Evolutionary conservation across 2,888 invertebrate species (phyloP).

Genomic region (Philonicus albiceps): DNA sequence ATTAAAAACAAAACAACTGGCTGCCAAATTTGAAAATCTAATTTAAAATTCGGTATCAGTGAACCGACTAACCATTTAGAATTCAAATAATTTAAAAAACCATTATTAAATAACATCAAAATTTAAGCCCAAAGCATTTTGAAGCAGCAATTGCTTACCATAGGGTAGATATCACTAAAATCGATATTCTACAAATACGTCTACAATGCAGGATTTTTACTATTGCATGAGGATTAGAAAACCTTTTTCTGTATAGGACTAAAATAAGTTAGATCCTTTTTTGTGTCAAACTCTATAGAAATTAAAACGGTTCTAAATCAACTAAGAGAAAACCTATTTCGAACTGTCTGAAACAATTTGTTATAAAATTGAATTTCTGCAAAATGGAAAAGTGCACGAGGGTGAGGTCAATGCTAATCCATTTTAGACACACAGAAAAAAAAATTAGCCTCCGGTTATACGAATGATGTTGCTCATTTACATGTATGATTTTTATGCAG

Average conservation of each 20-base stretch:
- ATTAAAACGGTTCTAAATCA: neutral
- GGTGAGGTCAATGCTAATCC: neutral
- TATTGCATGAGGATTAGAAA: neutral
- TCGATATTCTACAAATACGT: neutral
- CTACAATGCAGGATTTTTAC: neutral
- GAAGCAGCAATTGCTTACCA: too few relatives aligned
- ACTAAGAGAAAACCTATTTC: neutral
- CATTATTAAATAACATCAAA: neutral
- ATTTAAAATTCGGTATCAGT: too few relatives aligned
- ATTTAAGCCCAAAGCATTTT: neutral
- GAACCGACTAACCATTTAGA: too few relatives aligned
- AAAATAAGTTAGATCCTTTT: neutral
- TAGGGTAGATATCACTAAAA: neutral
- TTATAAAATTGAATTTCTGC: neutral
- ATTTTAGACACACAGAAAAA: neutral
- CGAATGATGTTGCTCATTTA: neutral
- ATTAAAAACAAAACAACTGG: too few relatives aligned
- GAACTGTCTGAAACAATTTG: neutral
- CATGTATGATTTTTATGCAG: neutral
- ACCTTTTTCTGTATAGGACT: neutral
- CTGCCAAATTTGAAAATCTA: too few relatives aligned
- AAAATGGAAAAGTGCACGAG: neutral
- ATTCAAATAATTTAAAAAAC: too few relatives aligned
- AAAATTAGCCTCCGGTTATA: neutral
- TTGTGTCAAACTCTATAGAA: neutral